These are phyloP conservation scores for Melinaea menophilus DNA, from an alignment of 2,888 invertebrate genomes.

Conservation along the genomic window DNA sequence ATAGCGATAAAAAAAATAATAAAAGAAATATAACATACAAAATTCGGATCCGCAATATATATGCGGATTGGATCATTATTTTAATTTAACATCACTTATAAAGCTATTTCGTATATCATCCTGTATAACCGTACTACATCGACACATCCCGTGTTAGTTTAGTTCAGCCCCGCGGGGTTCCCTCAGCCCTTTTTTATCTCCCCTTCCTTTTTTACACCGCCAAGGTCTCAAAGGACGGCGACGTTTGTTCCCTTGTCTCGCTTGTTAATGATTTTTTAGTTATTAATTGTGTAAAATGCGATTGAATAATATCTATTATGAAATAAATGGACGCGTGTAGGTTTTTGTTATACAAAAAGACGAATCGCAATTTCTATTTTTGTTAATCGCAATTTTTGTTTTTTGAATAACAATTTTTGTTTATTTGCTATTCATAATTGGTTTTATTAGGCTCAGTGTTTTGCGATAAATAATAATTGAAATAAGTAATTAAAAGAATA, in stretches of 20 bases:
- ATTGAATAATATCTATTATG: constrained; percentile 68
- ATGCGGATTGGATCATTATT: constrained; percentile 14
- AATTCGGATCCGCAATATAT: constrained; percentile 3
- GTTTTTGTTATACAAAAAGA: too few relatives aligned
- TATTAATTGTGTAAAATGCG: constrained; percentile 75
- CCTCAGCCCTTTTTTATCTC: constrained; percentile 46
- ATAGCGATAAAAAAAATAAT: neutral
- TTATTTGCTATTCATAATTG: too few relatives aligned
- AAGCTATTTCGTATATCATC: constrained; percentile 27
- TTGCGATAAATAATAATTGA: too few relatives aligned
- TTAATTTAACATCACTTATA: constrained; percentile 25
- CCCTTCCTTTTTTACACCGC: constrained; percentile 53
- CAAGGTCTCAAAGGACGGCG: constrained; percentile 71
- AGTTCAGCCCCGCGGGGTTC: constrained; percentile 60
- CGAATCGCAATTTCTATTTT: neutral
- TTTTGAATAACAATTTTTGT: neutral
- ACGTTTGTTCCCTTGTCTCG: constrained; percentile 75
- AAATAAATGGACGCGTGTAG: neutral
- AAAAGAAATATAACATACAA: neutral
- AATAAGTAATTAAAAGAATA: too few relatives aligned
- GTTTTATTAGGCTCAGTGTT: too few relatives aligned
- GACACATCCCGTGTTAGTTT: constrained; percentile 71
- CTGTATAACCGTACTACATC: constrained; percentile 33
- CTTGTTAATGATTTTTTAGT: constrained; percentile 76
- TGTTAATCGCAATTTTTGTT: neutral